Base-by-base conservation (phyloP, 1,140 invertebrate genomes). In the Pararge aegeria region DNA sequence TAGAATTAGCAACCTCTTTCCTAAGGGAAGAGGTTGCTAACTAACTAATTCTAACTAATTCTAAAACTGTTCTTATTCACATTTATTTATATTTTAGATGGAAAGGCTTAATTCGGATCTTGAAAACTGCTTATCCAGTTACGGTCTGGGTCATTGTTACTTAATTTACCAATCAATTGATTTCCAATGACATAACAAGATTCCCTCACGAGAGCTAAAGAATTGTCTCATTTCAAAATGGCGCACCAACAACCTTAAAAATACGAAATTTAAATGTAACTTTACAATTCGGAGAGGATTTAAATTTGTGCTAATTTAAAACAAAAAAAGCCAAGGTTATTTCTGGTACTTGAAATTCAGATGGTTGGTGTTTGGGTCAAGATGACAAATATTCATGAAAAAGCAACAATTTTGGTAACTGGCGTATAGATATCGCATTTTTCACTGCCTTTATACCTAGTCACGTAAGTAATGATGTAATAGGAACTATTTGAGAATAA, bases 231-330 rank as follows among this genome's bases (percentile, higher is more conserved):
- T 53, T 38, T 40, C 9, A 10, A 20, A 15, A 34, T 19, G 30
- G 24, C 18, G 40, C 19, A 48, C 40, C 24, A 19, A 12, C 54
- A 40, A 27, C 34, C 21, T 46, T 20, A 46, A 46, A 20, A 5
- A 46, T 46, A 51, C 62, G 19, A 55, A 57, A 64, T 61, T 66
- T 37, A 70, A 66, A 70, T 66, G 24, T 49, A 58, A 63, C 48
- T 37, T 64, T 59, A 64, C 38, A 68, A 64, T 27, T 51, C 53
- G 53, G 55, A 64, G 61, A 58, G 34, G 54, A 70, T 66, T 70
- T 56, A 66, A 66, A 68, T 73, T 67, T 74, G 66, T 71, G 71
- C 40, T 67, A 66, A 65, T 65, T 51, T 30, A 55, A 61, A 49
- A 51, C 53, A 37, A 55, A 55, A n/a, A n/a, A 46, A 57, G 34